Base-by-base conservation (phyloP, 2,113 vertebrate species). In the Colossoma macropomum region DNA sequence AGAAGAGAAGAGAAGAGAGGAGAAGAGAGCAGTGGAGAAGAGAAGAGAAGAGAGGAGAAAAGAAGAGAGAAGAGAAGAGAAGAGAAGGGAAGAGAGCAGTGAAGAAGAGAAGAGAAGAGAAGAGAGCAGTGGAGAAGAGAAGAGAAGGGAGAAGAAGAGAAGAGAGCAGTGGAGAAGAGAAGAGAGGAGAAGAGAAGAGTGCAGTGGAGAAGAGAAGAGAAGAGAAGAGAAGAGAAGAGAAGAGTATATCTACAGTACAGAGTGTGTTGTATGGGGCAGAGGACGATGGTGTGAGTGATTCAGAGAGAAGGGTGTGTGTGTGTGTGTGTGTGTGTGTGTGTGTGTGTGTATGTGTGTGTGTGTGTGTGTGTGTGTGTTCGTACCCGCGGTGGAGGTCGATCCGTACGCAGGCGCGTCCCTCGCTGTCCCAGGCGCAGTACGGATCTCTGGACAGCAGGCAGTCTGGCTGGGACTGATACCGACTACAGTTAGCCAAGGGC, bases 391-490 rank as follows among this genome's bases (percentile, higher is more conserved):
- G 94, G 78, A 95, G 89, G 12, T 94, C 91, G 0, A 92, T 89
- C n/a, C 92, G 94, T 60, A 98, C 94, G 1, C 97, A 99, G 82
- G 94, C 95, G 56, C 96, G 96, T 66, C 92, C 87, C 63, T 97
- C 97, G 70, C 91, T 92, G 83, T 93, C 97, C 97, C 98, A 99
- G 72, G 96, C 97, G 0, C 98, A 99, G 93, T 97, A 97, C 77
- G 98, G 98, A 84, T 99, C 98, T 68, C 97, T 93, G 41, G 97
- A 95, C 0, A 99, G 95, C 84, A 98, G 90, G 2, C 98, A 99
- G 93, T 99, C 98, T 0, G 94, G 94, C 81, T 96, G 98, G 8
- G 95, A 96, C 73, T 91, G 95, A 92, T 99, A 99, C 86, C 96
- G 97, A 84, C 91, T 87, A 27, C 98, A 99, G 90, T 97, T 96